A percentile compares a stretch with the other conserved stretches of the same genome.
These are phyloP conservation scores for Acanthosepion esculentum DNA, from an alignment of 2,888 invertebrate genomes.

Conservation along the genomic window DNA sequence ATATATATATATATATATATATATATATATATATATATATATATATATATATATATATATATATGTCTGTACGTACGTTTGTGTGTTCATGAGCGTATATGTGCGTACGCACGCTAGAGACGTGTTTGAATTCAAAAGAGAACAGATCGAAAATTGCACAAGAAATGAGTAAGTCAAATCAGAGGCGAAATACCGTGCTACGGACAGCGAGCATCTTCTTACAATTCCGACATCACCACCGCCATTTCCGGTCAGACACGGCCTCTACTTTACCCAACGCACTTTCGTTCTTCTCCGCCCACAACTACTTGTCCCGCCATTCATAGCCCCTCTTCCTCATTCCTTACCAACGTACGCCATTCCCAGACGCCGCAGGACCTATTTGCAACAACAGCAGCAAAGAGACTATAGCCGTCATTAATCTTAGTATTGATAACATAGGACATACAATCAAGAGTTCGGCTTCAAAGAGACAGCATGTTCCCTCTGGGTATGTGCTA, in stretches of 20 bases:
- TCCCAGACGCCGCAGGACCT: not conserved
- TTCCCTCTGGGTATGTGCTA: not conserved
- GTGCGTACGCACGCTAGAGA: not conserved
- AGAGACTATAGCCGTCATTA: slow-evolving; percentile 33
- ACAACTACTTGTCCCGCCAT: not conserved
- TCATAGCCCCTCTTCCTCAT: not conserved
- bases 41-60: not conserved
- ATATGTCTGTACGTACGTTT: not conserved
- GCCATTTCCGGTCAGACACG: not conserved
- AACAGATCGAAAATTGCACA: not conserved
- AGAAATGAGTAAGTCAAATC: not conserved
- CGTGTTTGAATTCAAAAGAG: not conserved
- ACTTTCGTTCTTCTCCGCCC: not conserved
- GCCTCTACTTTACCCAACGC: not conserved
- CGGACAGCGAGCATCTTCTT: not conserved
- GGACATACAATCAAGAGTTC: slow-evolving; percentile 18
- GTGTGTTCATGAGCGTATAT: no score
- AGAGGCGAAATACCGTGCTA: not conserved
- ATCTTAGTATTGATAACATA: slow-evolving; percentile 18
- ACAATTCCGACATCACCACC: not conserved
- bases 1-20: not conserved
- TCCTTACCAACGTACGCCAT: not conserved
- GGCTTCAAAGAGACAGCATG: not conserved
- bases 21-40: not conserved
- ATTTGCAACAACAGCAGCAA: not conserved